A percentile compares a stretch with the other conserved stretches of the same genome.
These are phyloP conservation scores for Excalfactoria chinensis DNA, from an alignment of 2,113 vertebrate species.

Conservation along the genomic window DNA sequence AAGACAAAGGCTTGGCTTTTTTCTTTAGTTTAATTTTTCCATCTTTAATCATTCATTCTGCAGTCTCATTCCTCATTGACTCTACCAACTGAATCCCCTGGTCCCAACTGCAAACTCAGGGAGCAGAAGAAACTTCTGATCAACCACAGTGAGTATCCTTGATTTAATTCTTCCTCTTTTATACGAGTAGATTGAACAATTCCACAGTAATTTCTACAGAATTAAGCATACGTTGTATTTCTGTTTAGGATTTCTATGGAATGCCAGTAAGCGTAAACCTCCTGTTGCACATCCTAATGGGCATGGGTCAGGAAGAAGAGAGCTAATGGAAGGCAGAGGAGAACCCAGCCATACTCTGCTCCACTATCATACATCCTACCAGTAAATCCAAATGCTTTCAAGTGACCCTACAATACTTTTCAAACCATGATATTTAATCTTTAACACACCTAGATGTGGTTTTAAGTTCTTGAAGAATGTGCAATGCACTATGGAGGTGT, in stretches of 20 bases:
- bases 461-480: background rate
- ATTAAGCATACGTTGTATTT: background rate
- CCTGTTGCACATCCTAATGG: background rate
- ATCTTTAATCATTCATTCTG: conserved; percentile 15
- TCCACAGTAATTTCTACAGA: background rate
- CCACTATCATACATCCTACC: background rate
- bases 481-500: background rate
- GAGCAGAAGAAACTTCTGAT: background rate
- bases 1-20: background rate
- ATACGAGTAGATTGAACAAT: background rate
- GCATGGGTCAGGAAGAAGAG: background rate
- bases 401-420: background rate
- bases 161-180: background rate
- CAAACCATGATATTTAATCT: background rate
- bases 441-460: background rate
- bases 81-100: background rate
- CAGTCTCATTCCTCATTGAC: conserved; percentile 1
- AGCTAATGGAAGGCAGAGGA: background rate
- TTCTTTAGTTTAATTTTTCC: background rate
- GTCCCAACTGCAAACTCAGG: background rate
- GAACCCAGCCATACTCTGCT: background rate
- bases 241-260: background rate
- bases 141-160: background rate
- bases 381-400: background rate
- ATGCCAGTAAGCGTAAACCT: background rate